Base-by-base conservation (phyloP, 1,140 invertebrate species). In the Hycleus phaleratus region DNA sequence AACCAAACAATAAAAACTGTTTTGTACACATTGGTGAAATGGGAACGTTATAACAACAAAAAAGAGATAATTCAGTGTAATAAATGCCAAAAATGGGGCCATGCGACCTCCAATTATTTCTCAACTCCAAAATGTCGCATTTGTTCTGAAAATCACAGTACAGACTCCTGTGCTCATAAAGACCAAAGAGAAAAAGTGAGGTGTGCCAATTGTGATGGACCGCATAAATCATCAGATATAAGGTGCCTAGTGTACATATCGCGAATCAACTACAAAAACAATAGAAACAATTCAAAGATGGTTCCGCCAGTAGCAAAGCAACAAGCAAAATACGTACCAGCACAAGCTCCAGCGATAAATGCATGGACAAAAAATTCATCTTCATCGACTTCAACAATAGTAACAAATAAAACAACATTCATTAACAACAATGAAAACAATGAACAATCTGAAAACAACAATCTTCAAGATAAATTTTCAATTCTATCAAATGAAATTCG, bases 81-180 rank as follows among this genome's bases (percentile, higher is more conserved):
- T 3, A 49, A 55, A 1, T 71, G 69, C 59, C 69, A 71, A 12
- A 24, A 40, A 0, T 70, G 65, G 39, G 65, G 64, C 0, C 69
- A 72, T 18, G 51, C 63, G 0, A 49, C 56, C 0, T 26, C 46
- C 0, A 62, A 59, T n/a, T 72, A 66, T 12, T 12, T 12, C 12
- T 12, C 26, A 50, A 56, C 7, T 46, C 46, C 0, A 38, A 18
- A 3, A 40, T 12, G 12, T 12, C 12, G 12, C 12, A 12, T 12
- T 12, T 12, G 12, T 12, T 12, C 12, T 12, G 12, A 12, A 12
- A 12, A 12, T 12, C 12, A 12, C 1, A 12, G 12, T 12, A 12
- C 12, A 12, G 12, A 12, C 1, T 12, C 12, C 12, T 12, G 12
- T 12, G 12, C 0, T 1, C 12, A 12, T 12, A 12, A 12, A 12